phyloP scores from a whole-genome alignment of 2,113 vertebrate species.

The Grammomys dolichurus region DNA sequence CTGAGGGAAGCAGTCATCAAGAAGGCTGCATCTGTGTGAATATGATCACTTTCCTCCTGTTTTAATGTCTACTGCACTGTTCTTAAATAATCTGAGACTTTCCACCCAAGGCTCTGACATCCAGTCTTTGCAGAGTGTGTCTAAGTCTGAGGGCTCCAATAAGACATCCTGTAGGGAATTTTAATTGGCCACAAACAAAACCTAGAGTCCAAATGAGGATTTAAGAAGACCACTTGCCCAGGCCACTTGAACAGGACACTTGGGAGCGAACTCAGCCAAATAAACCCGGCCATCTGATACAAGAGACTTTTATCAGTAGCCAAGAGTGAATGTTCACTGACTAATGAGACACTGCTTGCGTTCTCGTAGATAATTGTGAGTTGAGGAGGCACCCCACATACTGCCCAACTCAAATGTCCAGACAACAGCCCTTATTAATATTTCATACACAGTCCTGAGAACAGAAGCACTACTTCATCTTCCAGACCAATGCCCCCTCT shows the following conservation, averaged over 20 bases:
- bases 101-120: background rate
- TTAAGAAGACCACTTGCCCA: slow-evolving; percentile 41
- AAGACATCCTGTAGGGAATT: background rate
- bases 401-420: background rate
- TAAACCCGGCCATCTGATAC: slow-evolving; percentile 46
- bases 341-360: slow-evolving; percentile 63
- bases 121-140: too few relatives aligned
- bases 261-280: slow-evolving; percentile 40
- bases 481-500: slow-evolving; percentile 59
- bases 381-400: slow-evolving; percentile 18
- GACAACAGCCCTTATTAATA: slow-evolving; percentile 58
- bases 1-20: slow-evolving; percentile 72
- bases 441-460: slow-evolving; percentile 63
- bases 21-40: slow-evolving; percentile 71
- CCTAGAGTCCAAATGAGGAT: background rate
- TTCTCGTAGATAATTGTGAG: slow-evolving; percentile 70
- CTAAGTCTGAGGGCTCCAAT: accelerated
- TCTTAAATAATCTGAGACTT: background rate
- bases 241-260: slow-evolving; percentile 56
- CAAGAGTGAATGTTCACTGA: slow-evolving; percentile 57
- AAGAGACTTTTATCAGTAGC: slow-evolving; percentile 50
- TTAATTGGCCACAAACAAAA: slow-evolving; percentile 50
- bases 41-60: background rate
- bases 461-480: slow-evolving; percentile 36
- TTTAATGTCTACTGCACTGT: background rate